Evolutionary conservation across 2,797 vertebrate species (phyloP).

Genomic region (Sebastes baramenuke): DNA sequence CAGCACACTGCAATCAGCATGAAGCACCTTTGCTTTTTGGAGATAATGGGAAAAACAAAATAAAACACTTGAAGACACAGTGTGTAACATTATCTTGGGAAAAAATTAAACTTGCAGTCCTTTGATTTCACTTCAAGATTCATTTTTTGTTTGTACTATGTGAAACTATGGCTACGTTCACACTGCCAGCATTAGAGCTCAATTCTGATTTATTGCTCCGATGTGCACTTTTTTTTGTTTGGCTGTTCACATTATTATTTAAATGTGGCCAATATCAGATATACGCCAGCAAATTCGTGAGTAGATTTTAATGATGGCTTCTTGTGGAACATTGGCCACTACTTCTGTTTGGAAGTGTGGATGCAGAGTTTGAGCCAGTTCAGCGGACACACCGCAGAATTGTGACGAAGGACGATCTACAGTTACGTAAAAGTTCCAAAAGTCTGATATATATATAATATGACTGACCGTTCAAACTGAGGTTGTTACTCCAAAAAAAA

Average conservation of each 20-base stretch:
- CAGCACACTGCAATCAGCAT: not conserved
- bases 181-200: not conserved
- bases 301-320: not conserved
- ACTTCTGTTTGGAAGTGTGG: too few relatives aligned
- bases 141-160: not conserved
- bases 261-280: not conserved
- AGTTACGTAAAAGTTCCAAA: not conserved
- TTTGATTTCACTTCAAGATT: constrained; percentile 10
- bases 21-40: not conserved
- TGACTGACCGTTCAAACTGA: not conserved
- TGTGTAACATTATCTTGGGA: not conserved
- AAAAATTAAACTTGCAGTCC: not conserved
- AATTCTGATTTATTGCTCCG: not conserved
- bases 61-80: not conserved
- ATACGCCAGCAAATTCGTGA: not conserved
- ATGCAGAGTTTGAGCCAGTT: too few relatives aligned
- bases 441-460: not conserved
- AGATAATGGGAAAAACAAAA: constrained; percentile 5
- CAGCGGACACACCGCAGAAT: not conserved
- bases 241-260: not conserved
- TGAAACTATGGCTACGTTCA: not conserved
- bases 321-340: not conserved
- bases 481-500: not conserved
- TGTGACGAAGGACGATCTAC: not conserved
- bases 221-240: not conserved